A percentile compares a stretch with the other conserved stretches of the same genome.
Evolutionary conservation across 2,113 vertebrate species (phyloP).

Genomic region (Eira barbara): DNA sequence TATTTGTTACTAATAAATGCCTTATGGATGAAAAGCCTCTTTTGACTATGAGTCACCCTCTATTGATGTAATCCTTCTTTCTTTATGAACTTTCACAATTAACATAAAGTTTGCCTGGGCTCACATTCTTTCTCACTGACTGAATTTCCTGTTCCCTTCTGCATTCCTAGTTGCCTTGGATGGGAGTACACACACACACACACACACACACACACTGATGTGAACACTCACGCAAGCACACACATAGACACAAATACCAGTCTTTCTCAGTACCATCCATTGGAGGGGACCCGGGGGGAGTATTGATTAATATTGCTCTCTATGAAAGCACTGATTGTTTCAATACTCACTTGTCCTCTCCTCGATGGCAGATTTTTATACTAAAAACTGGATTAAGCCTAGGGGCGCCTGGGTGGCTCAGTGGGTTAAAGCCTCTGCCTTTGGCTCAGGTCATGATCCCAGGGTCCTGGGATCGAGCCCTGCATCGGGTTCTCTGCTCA

Average conservation of each 20-base stretch:
- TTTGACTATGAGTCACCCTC: conserved; percentile 78
- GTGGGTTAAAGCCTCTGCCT: too few relatives aligned
- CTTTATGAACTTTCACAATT: conserved; percentile 76
- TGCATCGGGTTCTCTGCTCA: too few relatives aligned
- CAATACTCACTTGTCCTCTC: neutral
- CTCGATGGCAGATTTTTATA: neutral
- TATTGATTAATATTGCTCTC: neutral
- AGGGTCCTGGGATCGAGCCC: too few relatives aligned
- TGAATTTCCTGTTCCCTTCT: neutral
- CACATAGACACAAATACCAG: neutral
- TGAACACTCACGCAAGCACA: neutral
- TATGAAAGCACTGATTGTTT: neutral
- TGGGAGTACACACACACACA: neutral
- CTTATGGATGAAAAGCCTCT: conserved; percentile 66
- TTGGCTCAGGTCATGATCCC: too few relatives aligned
- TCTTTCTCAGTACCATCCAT: neutral
- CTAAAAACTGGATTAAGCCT: neutral
- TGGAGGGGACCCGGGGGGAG: neutral
- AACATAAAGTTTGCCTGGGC: conserved; percentile 66
- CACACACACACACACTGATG: neutral
- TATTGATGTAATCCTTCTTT: conserved; percentile 77
- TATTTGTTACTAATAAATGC: conserved; percentile 72
- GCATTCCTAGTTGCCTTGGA: neutral
- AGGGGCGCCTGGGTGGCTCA: too few relatives aligned
- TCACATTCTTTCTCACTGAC: neutral